Conservation (phyloP, 2,888 invertebrate species). For the Hyposoter didymator region DNA sequence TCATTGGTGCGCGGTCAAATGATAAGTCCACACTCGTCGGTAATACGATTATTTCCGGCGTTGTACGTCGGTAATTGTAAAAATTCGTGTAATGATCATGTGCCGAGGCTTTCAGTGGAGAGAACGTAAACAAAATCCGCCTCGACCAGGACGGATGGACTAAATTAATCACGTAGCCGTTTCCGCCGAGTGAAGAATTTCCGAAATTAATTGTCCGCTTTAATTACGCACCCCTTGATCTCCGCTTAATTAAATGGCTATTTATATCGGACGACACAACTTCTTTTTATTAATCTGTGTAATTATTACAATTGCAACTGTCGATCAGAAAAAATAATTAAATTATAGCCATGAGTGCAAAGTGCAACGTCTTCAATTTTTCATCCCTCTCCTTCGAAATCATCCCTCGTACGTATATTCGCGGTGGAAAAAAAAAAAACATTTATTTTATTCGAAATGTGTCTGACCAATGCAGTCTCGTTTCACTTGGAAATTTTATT, state of each 20-base stretch:
- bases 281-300: neutral
- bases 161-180: constrained; percentile 34
- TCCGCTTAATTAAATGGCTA: constrained; percentile 16
- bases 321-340: neutral
- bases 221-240: constrained; percentile 17
- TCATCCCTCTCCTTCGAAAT: neutral
- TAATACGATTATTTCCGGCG: constrained; percentile 45
- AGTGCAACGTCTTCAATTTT: neutral
- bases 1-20: constrained; percentile 24
- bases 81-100: constrained; percentile 19
- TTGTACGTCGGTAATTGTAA: constrained; percentile 25
- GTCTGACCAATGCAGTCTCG: neutral
- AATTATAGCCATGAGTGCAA: neutral
- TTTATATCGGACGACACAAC: neutral
- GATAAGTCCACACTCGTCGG: constrained; percentile 42
- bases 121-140: constrained; percentile 10
- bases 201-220: constrained; percentile 41
- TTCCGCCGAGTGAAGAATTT: constrained; percentile 20
- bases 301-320: neutral
- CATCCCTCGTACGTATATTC: neutral
- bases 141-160: neutral
- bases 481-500: constrained; percentile 6
- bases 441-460: neutral
- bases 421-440: too few species aligned
- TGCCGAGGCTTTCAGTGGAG: neutral